A percentile compares a stretch with the other conserved stretches of the same genome.
Evolutionary conservation across 2,797 vertebrate species (phyloP).

Genomic region (Lemur catta): DNA sequence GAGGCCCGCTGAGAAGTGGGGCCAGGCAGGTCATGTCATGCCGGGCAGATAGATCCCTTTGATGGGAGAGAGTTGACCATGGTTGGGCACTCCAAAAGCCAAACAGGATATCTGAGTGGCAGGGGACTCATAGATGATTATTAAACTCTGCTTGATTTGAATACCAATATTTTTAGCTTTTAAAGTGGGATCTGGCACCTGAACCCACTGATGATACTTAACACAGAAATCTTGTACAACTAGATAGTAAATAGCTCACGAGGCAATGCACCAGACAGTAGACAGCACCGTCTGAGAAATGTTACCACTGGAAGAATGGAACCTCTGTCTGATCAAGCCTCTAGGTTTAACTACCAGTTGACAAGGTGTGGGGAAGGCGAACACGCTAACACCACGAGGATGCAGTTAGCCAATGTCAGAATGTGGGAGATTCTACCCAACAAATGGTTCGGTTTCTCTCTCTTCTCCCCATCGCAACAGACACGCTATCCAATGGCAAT

Average conservation of each 20-base stretch:
- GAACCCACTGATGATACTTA: not conserved
- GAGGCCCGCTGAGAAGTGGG: not conserved
- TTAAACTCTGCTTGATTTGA: not conserved
- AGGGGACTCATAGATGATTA: not conserved
- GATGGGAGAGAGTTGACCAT: not conserved
- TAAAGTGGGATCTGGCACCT: not conserved
- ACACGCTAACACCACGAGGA: too few relatives aligned
- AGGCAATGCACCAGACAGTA: too few relatives aligned
- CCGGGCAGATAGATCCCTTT: not conserved
- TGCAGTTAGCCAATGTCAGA: not conserved
- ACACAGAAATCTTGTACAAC: not conserved
- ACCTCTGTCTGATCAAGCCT: too few relatives aligned
- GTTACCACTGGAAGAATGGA: not conserved
- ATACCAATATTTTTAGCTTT: not conserved
- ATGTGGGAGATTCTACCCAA: not conserved
- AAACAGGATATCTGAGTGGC: not conserved
- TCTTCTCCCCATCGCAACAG: slow-evolving; percentile 57
- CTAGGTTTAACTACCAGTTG: not conserved
- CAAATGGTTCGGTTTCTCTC: not conserved
- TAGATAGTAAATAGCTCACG: not conserved
- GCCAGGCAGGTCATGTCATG: not conserved
- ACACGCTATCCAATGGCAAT: not conserved
- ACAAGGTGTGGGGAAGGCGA: not conserved
- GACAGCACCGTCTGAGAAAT: not conserved
- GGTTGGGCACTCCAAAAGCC: not conserved